Conservation (phyloP, 2,797 vertebrate species). For the Psittacula echo region DNA sequence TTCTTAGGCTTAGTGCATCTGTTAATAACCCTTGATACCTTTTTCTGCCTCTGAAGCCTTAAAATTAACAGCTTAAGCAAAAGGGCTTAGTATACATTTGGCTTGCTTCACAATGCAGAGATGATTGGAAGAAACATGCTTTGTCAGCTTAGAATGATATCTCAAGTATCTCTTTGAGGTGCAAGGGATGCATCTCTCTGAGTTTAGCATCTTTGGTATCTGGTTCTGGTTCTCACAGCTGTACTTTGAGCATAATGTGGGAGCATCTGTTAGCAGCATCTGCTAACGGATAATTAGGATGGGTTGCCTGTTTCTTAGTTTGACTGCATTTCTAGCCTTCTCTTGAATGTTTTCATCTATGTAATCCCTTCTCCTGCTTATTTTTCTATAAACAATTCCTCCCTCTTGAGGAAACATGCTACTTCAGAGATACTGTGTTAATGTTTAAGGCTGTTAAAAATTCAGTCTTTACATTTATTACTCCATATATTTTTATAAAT, state of each 20-base stretch:
- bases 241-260: conserved; percentile 27
- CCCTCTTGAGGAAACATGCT: not conserved
- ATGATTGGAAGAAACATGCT: not conserved
- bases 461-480: not conserved
- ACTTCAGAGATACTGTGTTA: not conserved
- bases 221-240: conserved; percentile 28
- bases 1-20: not conserved
- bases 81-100: not conserved
- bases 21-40: not conserved
- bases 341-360: not conserved
- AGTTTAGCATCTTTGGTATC: not conserved
- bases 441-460: not conserved
- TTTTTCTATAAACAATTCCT: not conserved
- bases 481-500: not conserved
- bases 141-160: not conserved
- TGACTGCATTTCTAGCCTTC: not conserved
- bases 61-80: not conserved
- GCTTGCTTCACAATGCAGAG: not conserved
- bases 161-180: not conserved
- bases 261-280: conserved; percentile 54
- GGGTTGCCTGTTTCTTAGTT: conserved; percentile 26
- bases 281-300: conserved; percentile 43
- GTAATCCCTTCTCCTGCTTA: not conserved
- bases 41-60: not conserved
- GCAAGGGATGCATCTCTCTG: not conserved